A percentile compares a stretch with the other conserved stretches of the same genome.
phyloP scores from a whole-genome alignment of 1,140 invertebrate genomes.

The Danaus melanippus region DNA sequence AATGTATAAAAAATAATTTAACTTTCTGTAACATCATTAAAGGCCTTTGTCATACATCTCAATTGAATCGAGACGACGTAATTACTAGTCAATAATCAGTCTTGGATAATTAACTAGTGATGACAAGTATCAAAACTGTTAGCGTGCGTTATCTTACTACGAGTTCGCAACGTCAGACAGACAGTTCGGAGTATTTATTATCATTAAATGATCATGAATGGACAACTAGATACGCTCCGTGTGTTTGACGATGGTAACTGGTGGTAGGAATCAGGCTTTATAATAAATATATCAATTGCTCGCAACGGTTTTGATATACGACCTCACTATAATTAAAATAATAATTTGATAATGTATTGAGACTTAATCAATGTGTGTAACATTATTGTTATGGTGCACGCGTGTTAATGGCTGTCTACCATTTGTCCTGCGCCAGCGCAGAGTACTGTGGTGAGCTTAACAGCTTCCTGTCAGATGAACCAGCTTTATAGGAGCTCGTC shows the following conservation, averaged over 20 bases:
- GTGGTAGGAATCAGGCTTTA: too few species aligned
- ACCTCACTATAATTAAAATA: slow-evolving; percentile 5
- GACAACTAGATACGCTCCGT: too few species aligned
- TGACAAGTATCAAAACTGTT: slow-evolving; percentile 14
- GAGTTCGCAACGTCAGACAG: too few species aligned
- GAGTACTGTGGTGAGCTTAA: slow-evolving; percentile 43
- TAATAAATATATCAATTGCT: background rate
- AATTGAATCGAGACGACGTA: slow-evolving; percentile 7
- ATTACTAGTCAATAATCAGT: slow-evolving; percentile 19
- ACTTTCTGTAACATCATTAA: background rate
- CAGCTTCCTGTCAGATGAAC: slow-evolving; percentile 34
- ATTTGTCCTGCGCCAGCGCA: slow-evolving; percentile 42
- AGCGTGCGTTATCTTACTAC: background rate
- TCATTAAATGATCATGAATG: too few species aligned
- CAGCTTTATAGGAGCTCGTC: slow-evolving; percentile 32
- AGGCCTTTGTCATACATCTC: slow-evolving; percentile 11
- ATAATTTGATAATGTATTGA: too few species aligned
- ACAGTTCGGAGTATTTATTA: too few species aligned
- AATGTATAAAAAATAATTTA: too few species aligned
- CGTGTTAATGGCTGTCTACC: slow-evolving; percentile 28
- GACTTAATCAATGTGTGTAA: too few species aligned
- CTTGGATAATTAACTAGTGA: slow-evolving; percentile 10
- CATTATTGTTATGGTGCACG: background rate
- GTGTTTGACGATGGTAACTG: too few species aligned
- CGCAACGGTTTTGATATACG: slow-evolving; percentile 13